Conservation (phyloP, 2,797 vertebrate species). For the Crenichthys baileyi region DNA sequence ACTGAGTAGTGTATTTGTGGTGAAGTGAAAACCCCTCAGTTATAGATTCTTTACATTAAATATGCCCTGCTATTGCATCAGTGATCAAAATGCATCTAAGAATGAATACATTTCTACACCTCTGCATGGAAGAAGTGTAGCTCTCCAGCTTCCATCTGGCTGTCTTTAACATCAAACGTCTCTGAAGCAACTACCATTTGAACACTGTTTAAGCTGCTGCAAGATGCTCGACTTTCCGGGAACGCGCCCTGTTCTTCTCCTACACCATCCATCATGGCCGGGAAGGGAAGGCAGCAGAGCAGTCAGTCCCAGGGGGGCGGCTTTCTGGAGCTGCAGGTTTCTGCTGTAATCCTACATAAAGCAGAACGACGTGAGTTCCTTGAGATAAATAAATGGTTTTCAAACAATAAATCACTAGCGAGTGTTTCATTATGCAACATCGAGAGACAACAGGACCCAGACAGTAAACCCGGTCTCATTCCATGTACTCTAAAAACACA, state of each 20-base stretch:
- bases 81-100: too few relatives aligned
- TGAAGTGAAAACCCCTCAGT: too few relatives aligned
- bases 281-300: constrained; percentile 36
- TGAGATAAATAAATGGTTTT: constrained; percentile 48
- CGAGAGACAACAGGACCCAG: constrained; percentile 3
- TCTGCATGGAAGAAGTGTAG: too few relatives aligned
- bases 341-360: constrained; percentile 33
- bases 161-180: constrained; percentile 10
- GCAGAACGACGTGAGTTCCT: constrained; percentile 18
- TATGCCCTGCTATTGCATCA: too few relatives aligned
- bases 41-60: too few relatives aligned
- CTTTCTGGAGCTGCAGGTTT: constrained; percentile 26
- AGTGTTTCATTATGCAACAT: constrained; percentile 36
- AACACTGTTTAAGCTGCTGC: constrained; percentile 75
- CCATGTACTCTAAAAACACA: constrained; percentile 35
- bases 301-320: constrained; percentile 41
- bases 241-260: constrained; percentile 51
- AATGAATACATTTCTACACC: too few relatives aligned
- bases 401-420: constrained; percentile 45
- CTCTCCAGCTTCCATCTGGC: too few relatives aligned
- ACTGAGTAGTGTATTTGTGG: too few relatives aligned
- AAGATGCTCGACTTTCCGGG: constrained; percentile 60
- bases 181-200: constrained; percentile 50
- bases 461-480: constrained; percentile 33
- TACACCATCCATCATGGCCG: constrained; percentile 69